These are phyloP conservation scores for Darevskia nairensis DNA, from an alignment of 2,797 vertebrate genomes.

Conservation along the genomic window DNA sequence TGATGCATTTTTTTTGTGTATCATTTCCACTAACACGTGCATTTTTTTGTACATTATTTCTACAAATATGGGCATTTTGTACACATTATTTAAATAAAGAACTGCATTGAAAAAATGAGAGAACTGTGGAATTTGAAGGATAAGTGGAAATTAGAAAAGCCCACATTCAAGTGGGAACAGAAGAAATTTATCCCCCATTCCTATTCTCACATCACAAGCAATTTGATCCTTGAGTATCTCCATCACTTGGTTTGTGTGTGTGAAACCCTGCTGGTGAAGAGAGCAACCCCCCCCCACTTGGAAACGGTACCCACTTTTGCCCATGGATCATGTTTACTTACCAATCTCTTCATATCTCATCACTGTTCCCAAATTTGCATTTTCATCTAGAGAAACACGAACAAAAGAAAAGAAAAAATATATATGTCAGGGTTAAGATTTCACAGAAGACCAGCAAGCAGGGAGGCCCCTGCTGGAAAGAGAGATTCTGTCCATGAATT, in stretches of 20 bases:
- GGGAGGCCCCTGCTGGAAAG: background rate
- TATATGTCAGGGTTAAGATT: constrained; percentile 1
- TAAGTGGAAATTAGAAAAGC: too few relatives aligned
- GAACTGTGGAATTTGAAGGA: too few relatives aligned
- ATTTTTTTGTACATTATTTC: too few relatives aligned
- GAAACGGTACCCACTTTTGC: background rate
- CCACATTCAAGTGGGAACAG: too few relatives aligned
- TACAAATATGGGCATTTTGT: too few relatives aligned
- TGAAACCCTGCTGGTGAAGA: background rate
- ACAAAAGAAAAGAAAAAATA: constrained; percentile 31
- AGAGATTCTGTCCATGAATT: background rate
- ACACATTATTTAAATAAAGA: too few relatives aligned
- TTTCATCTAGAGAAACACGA: constrained; percentile 86
- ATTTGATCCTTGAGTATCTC: background rate
- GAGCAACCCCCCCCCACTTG: background rate
- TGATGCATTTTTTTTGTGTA: too few relatives aligned
- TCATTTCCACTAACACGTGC: too few relatives aligned
- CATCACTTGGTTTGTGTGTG: background rate
- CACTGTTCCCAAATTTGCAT: constrained; percentile 94
- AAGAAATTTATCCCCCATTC: background rate
- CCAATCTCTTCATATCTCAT: constrained; percentile 98
- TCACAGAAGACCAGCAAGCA: background rate
- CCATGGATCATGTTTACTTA: constrained; percentile 64
- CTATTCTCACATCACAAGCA: background rate
- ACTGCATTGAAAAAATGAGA: too few relatives aligned